Conservation (phyloP, 2,113 vertebrate genomes). For the Terrapene triunguis region DNA sequence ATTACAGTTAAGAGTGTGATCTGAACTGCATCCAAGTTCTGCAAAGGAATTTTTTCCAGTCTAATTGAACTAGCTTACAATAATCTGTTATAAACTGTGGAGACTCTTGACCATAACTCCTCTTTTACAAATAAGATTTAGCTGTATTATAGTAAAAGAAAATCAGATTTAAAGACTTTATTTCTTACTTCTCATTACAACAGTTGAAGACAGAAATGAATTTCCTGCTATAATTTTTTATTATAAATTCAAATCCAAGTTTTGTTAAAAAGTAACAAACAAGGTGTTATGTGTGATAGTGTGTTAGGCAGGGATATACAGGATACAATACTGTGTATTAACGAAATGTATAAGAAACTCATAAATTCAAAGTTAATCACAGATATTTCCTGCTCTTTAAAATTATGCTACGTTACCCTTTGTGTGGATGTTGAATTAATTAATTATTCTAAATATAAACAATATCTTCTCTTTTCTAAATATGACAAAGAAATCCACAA, state of each 20-base stretch:
- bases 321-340: not conserved
- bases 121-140: not conserved
- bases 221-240: not conserved
- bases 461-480: not conserved
- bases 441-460: not conserved
- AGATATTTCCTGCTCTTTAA: not conserved
- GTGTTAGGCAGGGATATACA: not conserved
- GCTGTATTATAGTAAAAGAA: not conserved
- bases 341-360: not conserved
- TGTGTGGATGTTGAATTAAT: accelerated
- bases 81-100: constrained; percentile 11
- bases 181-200: constrained; percentile 14
- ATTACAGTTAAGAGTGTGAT: not conserved
- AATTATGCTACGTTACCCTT: not conserved
- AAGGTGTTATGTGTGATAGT: not conserved
- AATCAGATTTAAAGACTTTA: not conserved
- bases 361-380: not conserved
- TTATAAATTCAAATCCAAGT: not conserved
- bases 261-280: not conserved
- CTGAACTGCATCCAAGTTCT: constrained; percentile 16
- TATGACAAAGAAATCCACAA: not conserved
- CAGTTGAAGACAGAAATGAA: not conserved
- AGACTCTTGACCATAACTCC: constrained; percentile 30
- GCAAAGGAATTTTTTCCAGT: constrained; percentile 30
- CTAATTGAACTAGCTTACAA: not conserved